Evolutionary conservation across 2,113 vertebrate genomes (phyloP).

Genomic region (Ramphastos sulfuratus): DNA sequence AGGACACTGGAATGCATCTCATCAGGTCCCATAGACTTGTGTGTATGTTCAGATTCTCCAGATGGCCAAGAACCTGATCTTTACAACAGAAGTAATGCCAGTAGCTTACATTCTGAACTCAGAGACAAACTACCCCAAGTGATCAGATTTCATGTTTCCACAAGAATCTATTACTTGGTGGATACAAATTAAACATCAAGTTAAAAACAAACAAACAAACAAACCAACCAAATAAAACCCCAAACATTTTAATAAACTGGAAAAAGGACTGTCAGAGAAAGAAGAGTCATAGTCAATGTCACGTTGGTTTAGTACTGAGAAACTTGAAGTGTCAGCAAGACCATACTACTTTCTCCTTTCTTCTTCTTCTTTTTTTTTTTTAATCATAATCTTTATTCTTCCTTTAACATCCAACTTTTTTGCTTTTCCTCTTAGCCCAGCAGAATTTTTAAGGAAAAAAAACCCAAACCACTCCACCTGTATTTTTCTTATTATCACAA

Average conservation of each 20-base stretch:
- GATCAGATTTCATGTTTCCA: not conserved
- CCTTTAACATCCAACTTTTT: not conserved
- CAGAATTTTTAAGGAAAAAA: not conserved
- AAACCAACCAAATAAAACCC: too few species aligned
- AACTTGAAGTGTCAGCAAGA: not conserved
- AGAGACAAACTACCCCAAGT: not conserved
- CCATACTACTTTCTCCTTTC: not conserved
- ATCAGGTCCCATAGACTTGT: too few species aligned
- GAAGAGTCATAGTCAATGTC: not conserved
- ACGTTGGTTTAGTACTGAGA: not conserved
- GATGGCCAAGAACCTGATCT: too few species aligned
- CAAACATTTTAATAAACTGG: not conserved
- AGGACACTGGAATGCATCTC: too few species aligned
- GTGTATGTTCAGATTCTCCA: too few species aligned
- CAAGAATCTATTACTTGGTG: not conserved
- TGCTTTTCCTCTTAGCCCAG: not conserved
- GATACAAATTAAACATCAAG: not conserved
- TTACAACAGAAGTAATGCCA: not conserved
- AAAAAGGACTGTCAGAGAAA: not conserved
- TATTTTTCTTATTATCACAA: not conserved
- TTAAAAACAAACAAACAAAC: not conserved
- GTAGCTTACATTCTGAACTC: not conserved
- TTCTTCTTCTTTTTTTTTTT: not conserved
- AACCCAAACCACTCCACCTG: not conserved
- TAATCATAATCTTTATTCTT: not conserved